phyloP scores from a whole-genome alignment of 2,797 vertebrate species.

The Brachyrhaphis roseni region DNA sequence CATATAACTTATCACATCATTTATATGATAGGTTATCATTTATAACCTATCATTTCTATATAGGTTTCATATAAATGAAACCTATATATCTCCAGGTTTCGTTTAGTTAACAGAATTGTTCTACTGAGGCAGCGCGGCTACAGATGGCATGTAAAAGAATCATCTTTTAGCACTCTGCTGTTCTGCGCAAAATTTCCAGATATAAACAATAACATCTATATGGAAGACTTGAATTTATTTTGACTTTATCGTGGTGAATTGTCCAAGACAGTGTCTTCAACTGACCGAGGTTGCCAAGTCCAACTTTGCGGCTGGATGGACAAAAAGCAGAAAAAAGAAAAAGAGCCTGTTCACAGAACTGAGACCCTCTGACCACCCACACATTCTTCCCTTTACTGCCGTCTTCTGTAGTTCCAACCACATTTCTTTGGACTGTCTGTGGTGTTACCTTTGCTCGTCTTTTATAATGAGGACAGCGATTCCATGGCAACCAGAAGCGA shows the following conservation, averaged over 20 bases:
- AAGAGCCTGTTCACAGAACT: neutral
- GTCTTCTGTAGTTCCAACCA: slow-evolving; percentile 13
- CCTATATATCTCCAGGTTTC: too few relatives aligned
- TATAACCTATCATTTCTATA: too few relatives aligned
- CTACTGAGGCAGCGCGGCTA: too few relatives aligned
- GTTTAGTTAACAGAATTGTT: too few relatives aligned
- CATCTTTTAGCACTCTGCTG: too few relatives aligned
- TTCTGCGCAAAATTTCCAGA: too few relatives aligned
- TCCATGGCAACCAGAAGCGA: slow-evolving; percentile 42
- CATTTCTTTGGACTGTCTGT: slow-evolving; percentile 19
- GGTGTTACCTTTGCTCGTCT: slow-evolving; percentile 32
- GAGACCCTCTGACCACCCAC: neutral
- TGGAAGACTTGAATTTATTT: neutral
- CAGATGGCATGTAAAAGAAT: too few relatives aligned
- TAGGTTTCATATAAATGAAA: too few relatives aligned
- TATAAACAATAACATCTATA: neutral
- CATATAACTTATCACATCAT: too few relatives aligned
- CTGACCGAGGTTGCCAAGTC: neutral
- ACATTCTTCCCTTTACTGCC: neutral
- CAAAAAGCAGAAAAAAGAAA: neutral
- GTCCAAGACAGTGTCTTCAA: neutral
- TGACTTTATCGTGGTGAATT: neutral
- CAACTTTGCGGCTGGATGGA: neutral
- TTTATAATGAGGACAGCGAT: slow-evolving; percentile 51
- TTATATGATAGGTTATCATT: too few relatives aligned